phyloP scores from a whole-genome alignment of 2,113 vertebrate genomes.

The Corythaeola cristata region DNA sequence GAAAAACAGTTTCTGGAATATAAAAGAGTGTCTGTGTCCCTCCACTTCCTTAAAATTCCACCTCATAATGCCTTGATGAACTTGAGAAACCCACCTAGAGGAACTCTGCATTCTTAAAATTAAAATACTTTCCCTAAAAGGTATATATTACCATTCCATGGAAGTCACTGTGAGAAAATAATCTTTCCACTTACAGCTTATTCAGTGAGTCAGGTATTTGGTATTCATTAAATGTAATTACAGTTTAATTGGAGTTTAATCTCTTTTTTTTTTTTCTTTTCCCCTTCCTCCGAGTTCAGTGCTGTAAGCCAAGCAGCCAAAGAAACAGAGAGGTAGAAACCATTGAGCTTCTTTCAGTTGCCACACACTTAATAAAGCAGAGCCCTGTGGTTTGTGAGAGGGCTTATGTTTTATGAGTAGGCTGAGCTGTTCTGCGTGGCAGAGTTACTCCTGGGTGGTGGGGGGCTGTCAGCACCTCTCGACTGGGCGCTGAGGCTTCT shows the following conservation, averaged over 20 bases:
- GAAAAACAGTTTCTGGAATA: slow-evolving; percentile 75
- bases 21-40: slow-evolving; percentile 65
- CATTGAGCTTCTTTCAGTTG: not conserved
- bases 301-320: slow-evolving; percentile 28
- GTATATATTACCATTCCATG: slow-evolving; percentile 78
- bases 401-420: not conserved
- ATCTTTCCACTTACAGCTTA: slow-evolving; percentile 75
- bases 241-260: slow-evolving; percentile 84
- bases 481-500: not conserved
- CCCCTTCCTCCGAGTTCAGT: not conserved
- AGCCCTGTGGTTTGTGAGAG: not conserved
- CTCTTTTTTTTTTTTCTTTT: not conserved
- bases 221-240: slow-evolving; percentile 84
- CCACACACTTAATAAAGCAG: not conserved
- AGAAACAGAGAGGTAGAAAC: slow-evolving; percentile 5
- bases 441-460: not conserved
- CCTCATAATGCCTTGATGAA: slow-evolving; percentile 81
- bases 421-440: not conserved
- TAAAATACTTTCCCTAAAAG: slow-evolving; percentile 84
- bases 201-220: slow-evolving; percentile 79
- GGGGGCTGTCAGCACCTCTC: not conserved
- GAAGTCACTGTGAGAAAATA: slow-evolving; percentile 77
- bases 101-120: slow-evolving; percentile 75
- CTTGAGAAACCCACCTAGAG: slow-evolving; percentile 78
- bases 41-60: slow-evolving; percentile 75